Percentiles rank a stretch among this genome's conserved stretches.
Conservation (phyloP, 2,113 vertebrate genomes). For the Cottus gobio region DNA sequence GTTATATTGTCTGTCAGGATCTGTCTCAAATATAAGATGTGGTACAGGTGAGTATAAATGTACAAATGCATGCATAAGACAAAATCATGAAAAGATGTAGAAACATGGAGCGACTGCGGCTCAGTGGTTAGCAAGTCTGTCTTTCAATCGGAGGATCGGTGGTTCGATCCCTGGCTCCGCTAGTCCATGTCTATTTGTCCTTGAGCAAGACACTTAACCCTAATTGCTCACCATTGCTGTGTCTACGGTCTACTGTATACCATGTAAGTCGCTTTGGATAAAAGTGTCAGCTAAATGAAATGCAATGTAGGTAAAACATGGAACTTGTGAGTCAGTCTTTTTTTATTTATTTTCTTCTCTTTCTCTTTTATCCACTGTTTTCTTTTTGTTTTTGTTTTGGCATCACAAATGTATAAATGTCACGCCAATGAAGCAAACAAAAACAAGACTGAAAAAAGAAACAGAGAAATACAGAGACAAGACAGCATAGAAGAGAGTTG, state of each 20-base stretch:
- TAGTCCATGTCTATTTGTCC: no score
- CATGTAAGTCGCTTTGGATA: no score
- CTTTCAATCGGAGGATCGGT: no score
- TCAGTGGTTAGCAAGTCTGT: no score
- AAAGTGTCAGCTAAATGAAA: no score
- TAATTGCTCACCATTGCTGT: no score
- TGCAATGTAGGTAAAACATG: no score
- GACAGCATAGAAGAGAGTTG: constrained; percentile 1
- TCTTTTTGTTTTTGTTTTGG: neutral
- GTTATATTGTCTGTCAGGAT: neutral
- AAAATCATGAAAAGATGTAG: neutral
- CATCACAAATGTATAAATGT: neutral
- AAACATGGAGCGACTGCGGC: no score
- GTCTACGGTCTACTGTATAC: no score
- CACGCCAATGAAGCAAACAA: neutral
- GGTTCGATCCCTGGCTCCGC: no score
- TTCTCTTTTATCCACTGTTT: neutral
- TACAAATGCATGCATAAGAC: neutral
- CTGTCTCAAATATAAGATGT: neutral
- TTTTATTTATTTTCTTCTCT: neutral
- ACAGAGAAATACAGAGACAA: neutral
- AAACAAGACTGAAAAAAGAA: neutral
- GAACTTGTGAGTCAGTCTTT: neutral
- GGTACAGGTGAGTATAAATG: neutral
- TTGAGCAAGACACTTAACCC: no score